phyloP scores from a whole-genome alignment of 1,140 invertebrate species.

The Condylostylus longicornis region DNA sequence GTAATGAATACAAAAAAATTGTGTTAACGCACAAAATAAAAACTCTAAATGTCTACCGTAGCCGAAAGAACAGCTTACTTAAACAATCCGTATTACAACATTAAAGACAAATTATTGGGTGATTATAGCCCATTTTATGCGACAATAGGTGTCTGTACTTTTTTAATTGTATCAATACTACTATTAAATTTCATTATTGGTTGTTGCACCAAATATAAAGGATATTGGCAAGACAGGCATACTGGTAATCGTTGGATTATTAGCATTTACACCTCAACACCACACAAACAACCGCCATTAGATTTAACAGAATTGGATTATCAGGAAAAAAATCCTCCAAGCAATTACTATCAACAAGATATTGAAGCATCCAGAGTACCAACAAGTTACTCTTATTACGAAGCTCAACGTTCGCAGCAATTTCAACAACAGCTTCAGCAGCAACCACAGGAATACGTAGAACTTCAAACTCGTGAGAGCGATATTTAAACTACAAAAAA shows the following conservation, averaged over 20 bases:
- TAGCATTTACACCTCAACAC: slow-evolving; percentile 65
- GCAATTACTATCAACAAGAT: slow-evolving; percentile 27
- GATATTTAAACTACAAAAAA: slow-evolving; percentile 45
- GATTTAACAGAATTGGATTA: slow-evolving; percentile 63
- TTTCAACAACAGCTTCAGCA: slow-evolving; percentile 25
- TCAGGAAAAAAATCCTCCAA: slow-evolving; percentile 16
- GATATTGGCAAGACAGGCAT: slow-evolving; percentile 67
- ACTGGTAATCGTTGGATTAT: slow-evolving; percentile 73
- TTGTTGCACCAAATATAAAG: slow-evolving; percentile 60
- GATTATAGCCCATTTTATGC: slow-evolving; percentile 64
- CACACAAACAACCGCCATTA: slow-evolving; percentile 65
- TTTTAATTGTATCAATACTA: slow-evolving; percentile 50
- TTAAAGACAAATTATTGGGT: slow-evolving; percentile 42
- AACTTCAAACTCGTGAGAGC: slow-evolving; percentile 64
- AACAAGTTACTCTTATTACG: slow-evolving; percentile 15
- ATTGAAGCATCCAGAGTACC: slow-evolving; percentile 23
- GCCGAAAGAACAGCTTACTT: slow-evolving; percentile 47
- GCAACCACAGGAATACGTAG: slow-evolving; percentile 47
- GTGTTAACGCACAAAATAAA: slow-evolving; percentile 31
- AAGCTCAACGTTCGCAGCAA: slow-evolving; percentile 11
- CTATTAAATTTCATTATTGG: slow-evolving; percentile 60
- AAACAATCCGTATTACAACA: slow-evolving; percentile 47
- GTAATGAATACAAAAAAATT: slow-evolving; percentile 31
- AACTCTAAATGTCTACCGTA: slow-evolving; percentile 49
- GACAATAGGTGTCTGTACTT: slow-evolving; percentile 55